Evolutionary conservation across 2,113 vertebrate species (phyloP).

Genomic region (Chaetodon auriga): DNA sequence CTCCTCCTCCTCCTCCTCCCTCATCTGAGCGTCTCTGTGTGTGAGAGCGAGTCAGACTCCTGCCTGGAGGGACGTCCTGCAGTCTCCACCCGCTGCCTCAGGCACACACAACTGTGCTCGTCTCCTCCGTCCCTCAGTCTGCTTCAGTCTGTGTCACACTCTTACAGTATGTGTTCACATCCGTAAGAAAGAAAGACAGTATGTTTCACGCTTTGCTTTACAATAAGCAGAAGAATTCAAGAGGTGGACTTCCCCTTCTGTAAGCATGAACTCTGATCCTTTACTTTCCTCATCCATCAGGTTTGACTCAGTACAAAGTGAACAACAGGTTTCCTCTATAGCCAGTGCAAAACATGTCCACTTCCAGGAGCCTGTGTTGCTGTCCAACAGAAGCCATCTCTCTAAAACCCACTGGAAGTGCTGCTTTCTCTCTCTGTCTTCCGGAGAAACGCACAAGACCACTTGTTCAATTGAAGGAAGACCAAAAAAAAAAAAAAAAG

Average conservation of each 20-base stretch:
- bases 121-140: slow-evolving; percentile 15
- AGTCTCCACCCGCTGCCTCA: slow-evolving; percentile 65
- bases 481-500: slow-evolving; percentile 19
- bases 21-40: slow-evolving; percentile 54
- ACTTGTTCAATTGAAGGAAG: slow-evolving; percentile 18
- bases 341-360: slow-evolving; percentile 35
- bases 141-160: slow-evolving; percentile 14
- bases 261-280: slow-evolving; percentile 23
- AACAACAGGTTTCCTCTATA: slow-evolving; percentile 32
- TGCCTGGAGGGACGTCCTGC: slow-evolving; percentile 54
- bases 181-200: not conserved
- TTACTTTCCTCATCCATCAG: slow-evolving; percentile 34
- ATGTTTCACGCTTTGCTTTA: not conserved
- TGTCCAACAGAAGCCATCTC: slow-evolving; percentile 36
- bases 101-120: slow-evolving; percentile 40
- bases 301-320: slow-evolving; percentile 24
- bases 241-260: not conserved
- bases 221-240: not conserved
- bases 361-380: slow-evolving; percentile 16
- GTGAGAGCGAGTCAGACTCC: slow-evolving; percentile 49
- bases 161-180: slow-evolving; percentile 9
- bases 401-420: not conserved
- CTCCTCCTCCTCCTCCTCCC: slow-evolving; percentile 46
- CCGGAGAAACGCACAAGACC: slow-evolving; percentile 20
- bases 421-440: not conserved